Percentiles rank a stretch among this genome's conserved stretches.
Evolutionary conservation across 1,140 invertebrate species (phyloP).

Genomic region (Vanessa tameamea): DNA sequence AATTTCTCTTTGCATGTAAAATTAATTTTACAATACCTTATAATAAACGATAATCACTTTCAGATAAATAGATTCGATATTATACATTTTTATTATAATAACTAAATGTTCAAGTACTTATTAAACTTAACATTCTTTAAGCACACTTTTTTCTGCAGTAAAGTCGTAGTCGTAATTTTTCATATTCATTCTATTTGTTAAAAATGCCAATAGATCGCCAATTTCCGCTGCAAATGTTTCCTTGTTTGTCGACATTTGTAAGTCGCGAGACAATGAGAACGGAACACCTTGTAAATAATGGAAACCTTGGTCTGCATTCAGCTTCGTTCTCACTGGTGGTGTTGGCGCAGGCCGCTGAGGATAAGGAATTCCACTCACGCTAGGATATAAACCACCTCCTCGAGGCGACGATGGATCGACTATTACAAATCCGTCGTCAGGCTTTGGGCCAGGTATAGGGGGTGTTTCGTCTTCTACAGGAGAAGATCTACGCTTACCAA

Average conservation of each 20-base stretch:
- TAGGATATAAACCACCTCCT: slow-evolving; percentile 60
- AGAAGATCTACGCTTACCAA: slow-evolving; percentile 69
- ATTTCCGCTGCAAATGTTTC: slow-evolving; percentile 62
- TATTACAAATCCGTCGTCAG: slow-evolving; percentile 66
- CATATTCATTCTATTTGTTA: slow-evolving; percentile 63
- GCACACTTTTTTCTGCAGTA: slow-evolving; percentile 66
- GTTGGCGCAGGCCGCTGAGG: slow-evolving; percentile 63
- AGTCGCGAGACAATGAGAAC: slow-evolving; percentile 59
- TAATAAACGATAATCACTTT: not conserved
- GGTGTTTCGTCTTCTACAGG: slow-evolving; percentile 70
- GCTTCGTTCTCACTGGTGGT: slow-evolving; percentile 49
- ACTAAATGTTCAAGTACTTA: not conserved
- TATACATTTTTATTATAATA: not conserved
- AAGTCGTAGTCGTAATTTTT: slow-evolving; percentile 68
- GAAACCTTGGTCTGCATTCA: slow-evolving; percentile 51
- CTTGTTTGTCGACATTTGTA: slow-evolving; percentile 66
- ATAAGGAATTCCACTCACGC: slow-evolving; percentile 48
- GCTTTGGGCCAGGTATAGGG: slow-evolving; percentile 65
- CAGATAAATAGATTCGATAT: not conserved
- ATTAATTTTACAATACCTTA: not conserved
- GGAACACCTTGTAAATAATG: slow-evolving; percentile 75
- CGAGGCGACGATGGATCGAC: slow-evolving; percentile 50
- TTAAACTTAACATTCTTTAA: slow-evolving; percentile 59
- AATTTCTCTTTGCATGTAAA: not conserved
- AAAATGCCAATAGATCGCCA: slow-evolving; percentile 60